These are phyloP conservation scores for Oligia strigilis DNA, from an alignment of 2,888 invertebrate genomes.

Conservation along the genomic window DNA sequence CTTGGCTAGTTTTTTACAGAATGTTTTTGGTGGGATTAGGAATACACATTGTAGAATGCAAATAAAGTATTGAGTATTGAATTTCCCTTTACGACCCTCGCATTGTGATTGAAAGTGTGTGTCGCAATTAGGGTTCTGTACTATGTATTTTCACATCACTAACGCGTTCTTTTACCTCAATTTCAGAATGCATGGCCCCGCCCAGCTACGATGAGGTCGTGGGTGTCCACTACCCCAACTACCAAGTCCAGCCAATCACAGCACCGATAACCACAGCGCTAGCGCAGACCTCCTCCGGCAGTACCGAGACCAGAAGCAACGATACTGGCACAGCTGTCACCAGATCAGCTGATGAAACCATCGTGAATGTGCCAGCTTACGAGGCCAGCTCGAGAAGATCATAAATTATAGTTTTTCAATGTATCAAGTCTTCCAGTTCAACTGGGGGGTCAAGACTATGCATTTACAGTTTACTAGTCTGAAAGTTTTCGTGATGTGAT, in stretches of 20 bases:
- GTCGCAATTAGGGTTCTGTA: not conserved
- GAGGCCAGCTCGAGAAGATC: constrained; percentile 72
- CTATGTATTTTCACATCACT: not conserved
- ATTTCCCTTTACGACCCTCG: not conserved
- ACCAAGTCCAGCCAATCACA: constrained; percentile 80
- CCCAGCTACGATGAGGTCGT: constrained; percentile 89
- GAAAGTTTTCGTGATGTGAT: constrained; percentile 57
- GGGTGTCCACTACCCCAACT: constrained; percentile 85
- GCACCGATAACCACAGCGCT: constrained; percentile 83
- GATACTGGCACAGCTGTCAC: constrained; percentile 30
- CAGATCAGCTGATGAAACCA: constrained; percentile 35
- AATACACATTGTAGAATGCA: too few species aligned
- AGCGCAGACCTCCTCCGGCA: constrained; percentile 59
- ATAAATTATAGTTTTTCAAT: constrained; percentile 43
- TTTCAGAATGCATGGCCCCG: constrained; percentile 88
- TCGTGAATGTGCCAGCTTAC: constrained; percentile 68
- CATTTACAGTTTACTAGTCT: constrained; percentile 72
- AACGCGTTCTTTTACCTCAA: constrained; percentile 37
- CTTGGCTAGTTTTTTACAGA: too few species aligned
- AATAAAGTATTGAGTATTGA: too few species aligned
- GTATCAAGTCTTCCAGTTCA: constrained; percentile 70
- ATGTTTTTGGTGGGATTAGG: too few species aligned
- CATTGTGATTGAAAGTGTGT: not conserved
- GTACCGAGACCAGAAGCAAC: constrained; percentile 40
- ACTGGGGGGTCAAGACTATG: constrained; percentile 69